phyloP scores from a whole-genome alignment of 2,797 vertebrate species.

The Acanthiza pusilla region DNA sequence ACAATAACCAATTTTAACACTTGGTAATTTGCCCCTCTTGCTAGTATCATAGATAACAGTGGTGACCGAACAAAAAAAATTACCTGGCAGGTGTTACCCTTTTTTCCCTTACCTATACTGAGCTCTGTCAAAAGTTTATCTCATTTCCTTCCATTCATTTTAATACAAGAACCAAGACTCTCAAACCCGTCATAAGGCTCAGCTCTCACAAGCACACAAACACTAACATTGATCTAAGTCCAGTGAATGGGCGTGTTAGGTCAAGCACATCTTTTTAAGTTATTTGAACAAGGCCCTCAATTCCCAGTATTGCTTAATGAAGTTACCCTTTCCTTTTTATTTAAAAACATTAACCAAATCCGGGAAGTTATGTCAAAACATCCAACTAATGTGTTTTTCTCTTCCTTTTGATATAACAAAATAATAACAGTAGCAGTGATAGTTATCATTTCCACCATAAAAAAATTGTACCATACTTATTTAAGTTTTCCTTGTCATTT shows the following conservation, averaged over 20 bases:
- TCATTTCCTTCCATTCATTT: background rate
- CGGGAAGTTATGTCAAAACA: background rate
- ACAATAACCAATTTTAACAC: background rate
- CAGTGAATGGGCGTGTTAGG: fast-evolving
- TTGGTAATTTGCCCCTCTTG: background rate
- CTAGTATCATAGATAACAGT: background rate
- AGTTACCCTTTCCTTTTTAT: background rate
- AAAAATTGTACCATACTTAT: background rate
- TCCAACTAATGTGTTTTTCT: background rate
- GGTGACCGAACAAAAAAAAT: background rate
- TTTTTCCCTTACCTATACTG: background rate
- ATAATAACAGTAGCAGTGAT: background rate
- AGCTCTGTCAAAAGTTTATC: background rate
- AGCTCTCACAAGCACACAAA: background rate
- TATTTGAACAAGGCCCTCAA: background rate
- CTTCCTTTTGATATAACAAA: background rate
- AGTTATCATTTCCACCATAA: background rate
- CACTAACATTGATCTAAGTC: background rate
- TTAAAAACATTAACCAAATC: background rate
- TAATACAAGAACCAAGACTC: background rate
- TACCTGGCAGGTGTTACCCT: background rate
- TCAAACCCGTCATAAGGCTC: background rate
- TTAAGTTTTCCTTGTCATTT: background rate
- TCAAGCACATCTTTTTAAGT: fast-evolving
- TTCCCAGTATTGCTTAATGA: background rate